Percentiles rank a stretch among this genome's conserved stretches.
Evolutionary conservation across 2,888 invertebrate genomes (phyloP).

Genomic region (Thymelicus sylvestris): DNA sequence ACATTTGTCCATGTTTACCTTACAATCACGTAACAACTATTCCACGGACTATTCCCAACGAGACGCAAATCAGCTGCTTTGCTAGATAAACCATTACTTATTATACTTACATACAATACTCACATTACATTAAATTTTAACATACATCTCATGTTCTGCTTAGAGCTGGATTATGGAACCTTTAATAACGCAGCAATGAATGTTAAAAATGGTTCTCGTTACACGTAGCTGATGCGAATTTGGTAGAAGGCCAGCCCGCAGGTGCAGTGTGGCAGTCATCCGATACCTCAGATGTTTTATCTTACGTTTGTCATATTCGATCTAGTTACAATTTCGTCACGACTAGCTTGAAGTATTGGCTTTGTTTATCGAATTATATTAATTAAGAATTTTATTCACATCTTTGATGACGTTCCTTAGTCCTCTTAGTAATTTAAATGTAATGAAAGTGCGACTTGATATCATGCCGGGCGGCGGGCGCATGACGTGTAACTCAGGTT

Average conservation of each 20-base stretch:
- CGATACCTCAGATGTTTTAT: conserved; percentile 18
- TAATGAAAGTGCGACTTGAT: too few species aligned
- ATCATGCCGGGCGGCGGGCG: too few species aligned
- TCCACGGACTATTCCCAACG: not conserved
- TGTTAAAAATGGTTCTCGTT: not conserved
- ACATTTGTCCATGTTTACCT: conserved; percentile 11
- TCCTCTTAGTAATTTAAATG: too few species aligned
- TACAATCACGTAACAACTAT: conserved; percentile 14
- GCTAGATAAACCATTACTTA: conserved; percentile 10
- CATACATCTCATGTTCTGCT: not conserved
- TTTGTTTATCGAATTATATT: conserved; percentile 2
- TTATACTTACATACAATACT: too few species aligned
- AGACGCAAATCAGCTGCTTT: conserved; percentile 10
- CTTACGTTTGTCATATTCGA: conserved; percentile 23
- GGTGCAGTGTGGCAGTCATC: conserved; percentile 1
- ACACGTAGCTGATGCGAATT: not conserved
- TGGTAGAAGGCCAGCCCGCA: conserved; percentile 16
- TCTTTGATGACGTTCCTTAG: too few species aligned
- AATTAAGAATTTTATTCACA: too few species aligned
- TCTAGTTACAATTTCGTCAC: conserved; percentile 22
- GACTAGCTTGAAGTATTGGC: conserved; percentile 13
- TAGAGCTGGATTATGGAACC: not conserved
- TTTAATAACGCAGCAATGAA: not conserved
- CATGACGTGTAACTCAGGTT: too few species aligned
- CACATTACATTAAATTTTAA: not conserved